Conservation (phyloP, 1,140 invertebrate genomes). For the Heliconius eleuchia region DNA sequence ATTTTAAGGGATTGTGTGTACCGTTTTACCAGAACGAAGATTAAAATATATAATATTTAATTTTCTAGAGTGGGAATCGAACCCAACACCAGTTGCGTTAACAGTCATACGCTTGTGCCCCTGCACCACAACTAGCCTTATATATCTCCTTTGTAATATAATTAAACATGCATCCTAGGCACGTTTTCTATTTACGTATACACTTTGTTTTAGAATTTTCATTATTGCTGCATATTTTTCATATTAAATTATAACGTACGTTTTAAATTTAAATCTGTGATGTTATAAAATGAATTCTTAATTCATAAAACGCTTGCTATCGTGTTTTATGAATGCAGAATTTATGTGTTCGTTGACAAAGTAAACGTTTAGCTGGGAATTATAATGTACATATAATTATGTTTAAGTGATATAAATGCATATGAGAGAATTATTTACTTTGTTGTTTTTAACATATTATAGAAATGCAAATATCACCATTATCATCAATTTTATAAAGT, state of each 20-base stretch:
- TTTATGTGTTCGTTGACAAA: not conserved
- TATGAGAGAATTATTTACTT: not conserved
- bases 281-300: constrained; percentile 1
- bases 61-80: too few species aligned
- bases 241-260: not conserved
- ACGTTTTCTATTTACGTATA: constrained; percentile 5
- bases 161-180: constrained; percentile 26
- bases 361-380: not conserved
- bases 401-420: not conserved
- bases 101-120: too few species aligned
- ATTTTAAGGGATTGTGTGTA: too few species aligned
- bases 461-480: too few species aligned
- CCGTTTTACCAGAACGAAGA: too few species aligned
- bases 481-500: too few species aligned
- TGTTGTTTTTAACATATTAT: not conserved
- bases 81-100: too few species aligned
- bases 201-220: constrained; percentile 1
- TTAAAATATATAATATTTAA: too few species aligned
- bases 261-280: not conserved
- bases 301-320: not conserved
- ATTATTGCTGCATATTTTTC: constrained; percentile 15
- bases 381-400: not conserved
- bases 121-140: not conserved
- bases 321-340: not conserved
- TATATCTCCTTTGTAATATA: constrained; percentile 19